Base-by-base conservation (phyloP, 2,797 vertebrate species). In the Ateles fusciceps region DNA sequence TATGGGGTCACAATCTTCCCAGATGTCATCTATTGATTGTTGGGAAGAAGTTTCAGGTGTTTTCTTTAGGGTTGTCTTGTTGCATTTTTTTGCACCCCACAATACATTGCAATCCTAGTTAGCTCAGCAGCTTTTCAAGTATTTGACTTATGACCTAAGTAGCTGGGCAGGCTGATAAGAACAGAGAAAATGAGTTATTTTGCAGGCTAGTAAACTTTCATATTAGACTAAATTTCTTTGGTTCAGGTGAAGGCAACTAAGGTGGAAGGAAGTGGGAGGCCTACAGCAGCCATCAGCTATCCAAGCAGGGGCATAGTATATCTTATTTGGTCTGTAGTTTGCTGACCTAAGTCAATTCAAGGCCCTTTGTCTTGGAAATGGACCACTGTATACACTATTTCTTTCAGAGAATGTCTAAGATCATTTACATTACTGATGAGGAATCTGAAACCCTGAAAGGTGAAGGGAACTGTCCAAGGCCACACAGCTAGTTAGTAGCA, bases 391-490 rank as follows among this genome's bases (percentile, higher is more conserved):
- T 64, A 64, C 15, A 64, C 7, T n/a, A 64, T 64, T 8, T 64
- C 3, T 64, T 64, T 91, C 91, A 90, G 57, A 48, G 7, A 81
- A 57, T 85, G 5, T 78, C 30, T 80, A 89, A 89, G 55, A 79
- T 92, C 30, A 89, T 89, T 94, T 80, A 89, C 89, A 96, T 95
- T 74, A 84, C 55, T 74, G n/a, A 79, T 91, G 44, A 89, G 72
- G 48, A 87, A 86, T 59, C 36, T 39, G n/a, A 97, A 91, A 89
- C 8, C 85, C 24, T 86, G 80, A 94, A 83, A 84, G 7, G 50
- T 68, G 8, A 90, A 59, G 44, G 44, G 48, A 68, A 30, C 33
- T 95, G 9, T 39, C 46, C 21, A 36, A 52, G 22, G 28, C 15
- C 26, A 91, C 28, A 48, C 19, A 94, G 17, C 24, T 91, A 48